Base-by-base conservation (phyloP, 2,113 vertebrate species). In the Callipepla squamata region DNA sequence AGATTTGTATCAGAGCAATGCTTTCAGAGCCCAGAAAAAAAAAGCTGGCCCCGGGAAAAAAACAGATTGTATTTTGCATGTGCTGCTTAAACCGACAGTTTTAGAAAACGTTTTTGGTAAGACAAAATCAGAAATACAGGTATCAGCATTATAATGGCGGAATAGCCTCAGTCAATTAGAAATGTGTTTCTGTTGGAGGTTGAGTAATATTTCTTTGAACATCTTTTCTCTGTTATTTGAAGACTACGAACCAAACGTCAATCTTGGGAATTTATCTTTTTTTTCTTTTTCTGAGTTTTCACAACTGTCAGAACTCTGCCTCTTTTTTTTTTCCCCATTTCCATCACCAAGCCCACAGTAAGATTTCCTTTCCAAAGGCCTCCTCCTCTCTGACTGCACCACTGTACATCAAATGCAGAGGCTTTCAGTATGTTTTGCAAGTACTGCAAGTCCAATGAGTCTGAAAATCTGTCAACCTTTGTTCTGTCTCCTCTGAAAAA, bases 1-100 rank as follows among this genome's bases (percentile, higher is more conserved):
- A 96, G 94, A 96, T 96, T 96, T 74, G 61, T 94, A 95, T 93
- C 84, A 89, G 70, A 83, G 80, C 83, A 85, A 3, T 82, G 89
- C 92, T 96, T 94, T 93, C 89, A 92, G 79, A 94, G 50, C 40
- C 89, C 68, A 75, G 82, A 51, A 50, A 85, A 90, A 90, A 93
- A 90, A 94, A 66, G 26, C 85, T 93, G 89, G 87, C 95, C 76
- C 57, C 68, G 73, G 88, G 95, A 91, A 88, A 89, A 90, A 87
- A 44, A 75, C 40, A 92, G 93, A 94, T 68, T 91, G 78, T 93
- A 15, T 87, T 87, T 95, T 77, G 62, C 42, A 1, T 3, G 7
- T 93, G 73, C 90, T 68, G 34, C 78, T 91, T 87, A 90, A 80
- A 85, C 69, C 57, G 89, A 63, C 61, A 45, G 72, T 34, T 76